Evolutionary conservation across 2,888 invertebrate genomes (phyloP), one percentile per base, ranked within the genome.

Genomic region (Smittia aterrima): DNA sequence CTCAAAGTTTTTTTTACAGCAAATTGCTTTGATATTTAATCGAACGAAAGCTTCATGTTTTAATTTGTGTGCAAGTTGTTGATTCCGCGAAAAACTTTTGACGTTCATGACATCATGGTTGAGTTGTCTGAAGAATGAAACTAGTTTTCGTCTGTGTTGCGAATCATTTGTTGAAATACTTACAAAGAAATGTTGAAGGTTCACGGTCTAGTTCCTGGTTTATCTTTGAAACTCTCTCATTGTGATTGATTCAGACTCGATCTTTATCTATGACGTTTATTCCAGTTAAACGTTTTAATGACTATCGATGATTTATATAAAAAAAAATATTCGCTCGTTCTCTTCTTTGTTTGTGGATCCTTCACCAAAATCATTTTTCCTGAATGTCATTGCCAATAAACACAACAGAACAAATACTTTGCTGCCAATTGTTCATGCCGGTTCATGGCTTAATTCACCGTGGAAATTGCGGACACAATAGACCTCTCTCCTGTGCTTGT

Each of bases 61-160:
- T 62, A 72, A 72, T 72, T 72, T 72, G 62, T 62, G 72, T 72
- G 62, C 70, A 72, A 72, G 40, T 72, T 72, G 72, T 72, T 72
- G 72, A 72, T 62, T 72, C 72, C 62, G 62, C 40, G 72, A 58
- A 62, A 27, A 6, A 16, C 38, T 32, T 72, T 20, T 38, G 72
- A 62, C 62, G 54, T 72, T 72, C 62, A 72, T 72, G 72, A 72
- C 72, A 72, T 72, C 70, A 71, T 27, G 53, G 25, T 68, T 47
- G 13, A 16, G 16, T 11, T 13, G 13, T 58, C 3, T 58, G 58
- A 58, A n/a, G 16, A 58, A 22, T 18, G 22, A 58, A 58, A 58
- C 58, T 7, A 58, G 58, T 58, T 58, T 58, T 22, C n/a, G 58
- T 13, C 18, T 7, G 18, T 58, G 22, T 58, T 58, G 47, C 11